A percentile compares a stretch with the other conserved stretches of the same genome.
Evolutionary conservation across 2,888 invertebrate species (phyloP).

Genomic region (Drosophila parthenogenetica): DNA sequence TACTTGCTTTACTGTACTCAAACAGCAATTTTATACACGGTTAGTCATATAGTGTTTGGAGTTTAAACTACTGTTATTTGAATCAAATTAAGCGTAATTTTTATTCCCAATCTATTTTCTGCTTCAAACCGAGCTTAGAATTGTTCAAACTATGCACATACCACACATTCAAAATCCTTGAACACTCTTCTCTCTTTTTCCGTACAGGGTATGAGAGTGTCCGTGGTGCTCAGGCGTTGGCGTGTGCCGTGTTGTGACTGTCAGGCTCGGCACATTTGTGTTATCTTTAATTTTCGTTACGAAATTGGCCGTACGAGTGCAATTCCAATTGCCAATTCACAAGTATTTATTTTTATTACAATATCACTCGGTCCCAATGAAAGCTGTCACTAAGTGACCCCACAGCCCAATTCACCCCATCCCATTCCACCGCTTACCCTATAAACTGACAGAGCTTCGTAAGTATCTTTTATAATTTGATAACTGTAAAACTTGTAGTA

Average conservation of each 20-base stretch:
- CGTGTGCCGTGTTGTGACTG: slow-evolving; percentile 49
- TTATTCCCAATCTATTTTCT: too few species aligned
- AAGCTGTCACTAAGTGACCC: slow-evolving; percentile 36
- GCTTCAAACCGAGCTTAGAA: too few species aligned
- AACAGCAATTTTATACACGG: too few species aligned
- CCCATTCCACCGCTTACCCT: neutral
- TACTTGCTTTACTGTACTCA: too few species aligned
- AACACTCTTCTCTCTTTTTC: too few species aligned
- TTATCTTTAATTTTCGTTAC: slow-evolving; percentile 80
- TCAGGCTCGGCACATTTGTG: slow-evolving; percentile 73
- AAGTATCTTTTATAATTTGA: neutral
- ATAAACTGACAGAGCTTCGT: neutral
- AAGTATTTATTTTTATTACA: slow-evolving; percentile 62
- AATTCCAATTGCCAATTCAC: slow-evolving; percentile 72
- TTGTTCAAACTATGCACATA: too few species aligned
- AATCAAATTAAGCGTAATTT: too few species aligned
- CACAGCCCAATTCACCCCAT: too few species aligned
- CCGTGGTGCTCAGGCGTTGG: slow-evolving; percentile 18
- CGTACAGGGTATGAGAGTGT: too few species aligned
- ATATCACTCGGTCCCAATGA: slow-evolving; percentile 27
- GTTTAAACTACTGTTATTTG: too few species aligned
- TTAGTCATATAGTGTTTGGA: too few species aligned
- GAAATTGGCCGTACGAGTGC: slow-evolving; percentile 78
- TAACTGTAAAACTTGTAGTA: neutral
- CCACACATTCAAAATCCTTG: too few species aligned